Base-by-base conservation (phyloP, 2,888 invertebrate genomes). In the Caenorhabditis becei region DNA sequence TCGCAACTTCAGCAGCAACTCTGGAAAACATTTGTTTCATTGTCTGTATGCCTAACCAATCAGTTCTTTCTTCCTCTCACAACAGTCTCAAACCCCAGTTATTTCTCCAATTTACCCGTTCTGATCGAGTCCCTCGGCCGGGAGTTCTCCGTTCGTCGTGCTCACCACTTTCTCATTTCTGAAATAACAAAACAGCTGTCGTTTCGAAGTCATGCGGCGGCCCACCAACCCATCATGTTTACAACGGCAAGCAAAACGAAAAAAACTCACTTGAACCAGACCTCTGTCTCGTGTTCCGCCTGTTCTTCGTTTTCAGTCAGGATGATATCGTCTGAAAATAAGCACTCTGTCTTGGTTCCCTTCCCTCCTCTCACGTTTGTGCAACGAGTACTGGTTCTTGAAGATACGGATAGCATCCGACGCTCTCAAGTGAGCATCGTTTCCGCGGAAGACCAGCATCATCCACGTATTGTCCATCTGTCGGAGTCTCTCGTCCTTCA, bases 201-300 rank as follows among this genome's bases (percentile, higher is more conserved):
- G 41, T 37, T 37, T 58, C 10, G 7, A 16, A 20, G 66, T 66
- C 66, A 51, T 51, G 53, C 37, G 62, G 54, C 5, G 47, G 47
- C 5, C n/a, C 20, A 72, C 5, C 10, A 10, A 32, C 5, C 11
- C 41, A 14, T 35, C 61, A 41, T 70, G 70, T 70, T 70, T 49
- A 58, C 63, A 26, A 37, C 41, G 44, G 23, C 24, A 54, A 37
- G 44, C 16, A 14, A 56, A 16, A 20, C 8, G 41, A 54, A 32
- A 62, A 62, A 11, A 32, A 65, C 67, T 24, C 49, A 79, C 79
- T 54, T 59, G 58, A 79, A 72, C 72, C 72, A 79, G 23, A 79
- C 14, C 0, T 41, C 26, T 24, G 62, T 62, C 51, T 79, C 79
- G 35, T 54, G 62, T 14, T 56, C 51, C 24, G 67, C 72, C 28